Evolutionary conservation across 2,113 vertebrate genomes (phyloP).

Genomic region (Geococcyx californianus): DNA sequence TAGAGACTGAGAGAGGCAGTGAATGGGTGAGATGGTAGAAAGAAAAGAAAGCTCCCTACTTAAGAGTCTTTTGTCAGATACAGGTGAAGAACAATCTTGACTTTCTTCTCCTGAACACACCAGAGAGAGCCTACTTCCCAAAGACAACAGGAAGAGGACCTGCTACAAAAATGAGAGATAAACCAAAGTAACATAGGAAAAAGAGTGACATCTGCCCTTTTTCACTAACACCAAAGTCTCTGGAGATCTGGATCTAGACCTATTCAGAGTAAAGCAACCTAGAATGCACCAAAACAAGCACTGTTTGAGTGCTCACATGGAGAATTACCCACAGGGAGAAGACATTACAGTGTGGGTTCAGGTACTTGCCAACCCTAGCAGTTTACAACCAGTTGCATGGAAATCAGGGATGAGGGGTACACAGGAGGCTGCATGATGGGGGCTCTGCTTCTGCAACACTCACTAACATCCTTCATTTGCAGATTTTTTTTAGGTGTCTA

Average conservation of each 20-base stretch:
- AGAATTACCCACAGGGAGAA: neutral
- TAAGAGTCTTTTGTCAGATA: neutral
- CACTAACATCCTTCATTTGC: neutral
- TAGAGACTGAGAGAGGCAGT: neutral
- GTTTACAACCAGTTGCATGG: neutral
- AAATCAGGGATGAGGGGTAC: neutral
- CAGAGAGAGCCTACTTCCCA: neutral
- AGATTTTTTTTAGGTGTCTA: neutral
- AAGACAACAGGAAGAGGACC: neutral
- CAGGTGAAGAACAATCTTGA: neutral
- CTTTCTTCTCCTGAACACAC: neutral
- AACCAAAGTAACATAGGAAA: neutral
- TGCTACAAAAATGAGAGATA: neutral
- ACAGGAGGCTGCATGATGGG: fast-evolving
- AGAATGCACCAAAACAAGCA: neutral
- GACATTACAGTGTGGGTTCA: neutral
- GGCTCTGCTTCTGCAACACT: neutral
- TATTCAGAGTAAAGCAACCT: neutral
- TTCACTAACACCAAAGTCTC: neutral
- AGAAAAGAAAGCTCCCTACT: neutral
- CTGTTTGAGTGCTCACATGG: neutral
- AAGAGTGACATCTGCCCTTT: neutral
- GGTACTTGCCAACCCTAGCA: neutral
- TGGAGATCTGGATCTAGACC: neutral
- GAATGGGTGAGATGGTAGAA: neutral